Conservation (phyloP, 1,140 invertebrate species). For the Holotrichia oblita region DNA sequence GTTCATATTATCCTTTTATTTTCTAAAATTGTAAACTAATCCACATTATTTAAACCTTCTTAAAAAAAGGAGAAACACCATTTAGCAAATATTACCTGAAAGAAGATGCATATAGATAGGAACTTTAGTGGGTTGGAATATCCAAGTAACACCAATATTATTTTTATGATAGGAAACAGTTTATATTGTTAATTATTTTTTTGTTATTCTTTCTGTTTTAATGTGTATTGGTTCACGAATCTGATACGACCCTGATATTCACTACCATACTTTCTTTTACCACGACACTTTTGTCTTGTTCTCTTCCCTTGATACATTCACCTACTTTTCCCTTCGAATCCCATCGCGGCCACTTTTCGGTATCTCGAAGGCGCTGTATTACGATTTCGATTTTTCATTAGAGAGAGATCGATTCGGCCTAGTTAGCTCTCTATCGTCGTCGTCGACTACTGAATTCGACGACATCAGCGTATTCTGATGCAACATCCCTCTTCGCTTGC, state of each 20-base stretch:
- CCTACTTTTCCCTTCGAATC: not conserved
- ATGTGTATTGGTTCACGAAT: too few relatives aligned
- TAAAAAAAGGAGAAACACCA: too few relatives aligned
- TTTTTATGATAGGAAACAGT: too few relatives aligned
- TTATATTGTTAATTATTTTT: too few relatives aligned
- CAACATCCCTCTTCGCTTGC: not conserved
- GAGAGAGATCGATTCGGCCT: not conserved
- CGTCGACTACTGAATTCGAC: not conserved
- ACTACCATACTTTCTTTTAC: not conserved
- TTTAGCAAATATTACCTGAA: too few relatives aligned
- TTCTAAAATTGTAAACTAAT: too few relatives aligned
- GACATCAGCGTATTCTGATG: conserved; percentile 32
- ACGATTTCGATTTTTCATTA: conserved; percentile 41
- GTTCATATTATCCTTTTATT: too few relatives aligned
- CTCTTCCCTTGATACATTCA: not conserved
- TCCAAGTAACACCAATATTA: too few relatives aligned
- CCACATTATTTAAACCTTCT: too few relatives aligned
- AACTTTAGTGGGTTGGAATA: too few relatives aligned
- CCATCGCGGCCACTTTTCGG: not conserved
- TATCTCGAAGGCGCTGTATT: conserved; percentile 27
- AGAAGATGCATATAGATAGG: too few relatives aligned
- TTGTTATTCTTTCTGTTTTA: too few relatives aligned
- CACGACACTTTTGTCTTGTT: not conserved
- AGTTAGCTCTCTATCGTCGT: not conserved
- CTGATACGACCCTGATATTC: not conserved